A percentile compares a stretch with the other conserved stretches of the same genome.
Evolutionary conservation across 2,797 vertebrate species (phyloP).

Genomic region (Lacerta agilis): DNA sequence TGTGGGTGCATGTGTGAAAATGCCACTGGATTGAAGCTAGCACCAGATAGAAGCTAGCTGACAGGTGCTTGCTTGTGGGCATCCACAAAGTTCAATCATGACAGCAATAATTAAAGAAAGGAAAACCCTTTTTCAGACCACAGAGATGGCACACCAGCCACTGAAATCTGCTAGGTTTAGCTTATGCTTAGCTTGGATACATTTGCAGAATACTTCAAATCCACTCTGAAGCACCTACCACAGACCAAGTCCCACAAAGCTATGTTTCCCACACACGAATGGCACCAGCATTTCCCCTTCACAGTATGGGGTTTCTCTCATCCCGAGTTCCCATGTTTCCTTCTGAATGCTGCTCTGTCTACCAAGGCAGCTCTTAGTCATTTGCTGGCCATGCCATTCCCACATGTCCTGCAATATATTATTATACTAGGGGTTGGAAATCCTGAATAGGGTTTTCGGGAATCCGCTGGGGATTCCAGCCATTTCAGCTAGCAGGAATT

Average conservation of each 20-base stretch:
- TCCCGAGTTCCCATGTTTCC: not conserved
- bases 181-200: not conserved
- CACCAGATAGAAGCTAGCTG: not conserved
- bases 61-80: not conserved
- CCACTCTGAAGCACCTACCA: not conserved
- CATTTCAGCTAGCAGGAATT: slow-evolving; percentile 50
- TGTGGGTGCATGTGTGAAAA: not conserved
- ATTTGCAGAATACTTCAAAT: not conserved
- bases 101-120: not conserved
- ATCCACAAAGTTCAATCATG: not conserved
- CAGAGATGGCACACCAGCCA: no score
- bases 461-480: slow-evolving; percentile 30
- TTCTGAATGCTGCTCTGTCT: slow-evolving; percentile 1
- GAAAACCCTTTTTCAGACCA: not conserved
- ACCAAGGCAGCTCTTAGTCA: not conserved
- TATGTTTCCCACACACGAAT: not conserved
- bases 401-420: not conserved
- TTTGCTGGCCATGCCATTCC: slow-evolving; percentile 1
- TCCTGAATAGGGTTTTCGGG: slow-evolving; percentile 46
- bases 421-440: slow-evolving; percentile 39
- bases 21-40: not conserved
- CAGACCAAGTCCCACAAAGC: not conserved
- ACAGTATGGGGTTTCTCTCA: slow-evolving; percentile 8
- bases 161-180: not conserved
- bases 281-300: slow-evolving; percentile 6